Evolutionary conservation across 1,140 invertebrate genomes (phyloP).

Genomic region (Drosophila truncata): DNA sequence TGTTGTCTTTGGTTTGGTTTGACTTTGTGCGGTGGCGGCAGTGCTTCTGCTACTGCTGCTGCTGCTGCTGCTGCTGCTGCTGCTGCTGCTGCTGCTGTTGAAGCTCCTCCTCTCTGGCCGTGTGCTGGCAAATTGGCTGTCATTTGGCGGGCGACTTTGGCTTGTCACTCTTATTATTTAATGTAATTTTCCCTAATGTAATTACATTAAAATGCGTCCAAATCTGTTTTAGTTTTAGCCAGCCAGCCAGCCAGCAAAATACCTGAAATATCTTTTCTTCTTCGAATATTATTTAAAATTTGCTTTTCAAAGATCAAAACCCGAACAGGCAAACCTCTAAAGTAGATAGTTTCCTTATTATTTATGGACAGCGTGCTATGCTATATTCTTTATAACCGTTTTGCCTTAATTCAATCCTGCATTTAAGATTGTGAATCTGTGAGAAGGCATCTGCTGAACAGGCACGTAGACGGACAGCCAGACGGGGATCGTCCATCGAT

Average conservation of each 20-base stretch:
- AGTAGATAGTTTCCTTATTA: conserved; percentile 1
- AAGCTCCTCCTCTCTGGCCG: too few relatives aligned
- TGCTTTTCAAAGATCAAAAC: too few relatives aligned
- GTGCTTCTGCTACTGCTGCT: neutral
- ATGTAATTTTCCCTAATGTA: conserved; percentile 67
- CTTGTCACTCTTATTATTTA: conserved; percentile 64
- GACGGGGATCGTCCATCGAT: conserved; percentile 8
- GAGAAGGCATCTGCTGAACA: neutral
- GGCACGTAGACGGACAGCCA: conserved; percentile 10
- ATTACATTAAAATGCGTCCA: conserved; percentile 67
- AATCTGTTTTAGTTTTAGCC: neutral
- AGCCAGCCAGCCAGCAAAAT: too few relatives aligned
- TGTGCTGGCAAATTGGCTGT: conserved; percentile 35
- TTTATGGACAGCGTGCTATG: conserved; percentile 12
- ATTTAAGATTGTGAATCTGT: conserved; percentile 15
- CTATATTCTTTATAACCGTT: conserved; percentile 15
- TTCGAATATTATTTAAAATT: too few relatives aligned
- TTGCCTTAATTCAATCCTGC: conserved; percentile 12
- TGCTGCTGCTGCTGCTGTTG: too few relatives aligned
- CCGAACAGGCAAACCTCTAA: too few relatives aligned
- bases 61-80: neutral
- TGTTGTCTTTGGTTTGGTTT: conserved; percentile 14
- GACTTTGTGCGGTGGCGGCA: neutral
- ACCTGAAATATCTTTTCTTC: too few relatives aligned
- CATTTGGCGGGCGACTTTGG: conserved; percentile 31